phyloP scores from a whole-genome alignment of 1,140 invertebrate genomes.

The Archivesica marissinica region DNA sequence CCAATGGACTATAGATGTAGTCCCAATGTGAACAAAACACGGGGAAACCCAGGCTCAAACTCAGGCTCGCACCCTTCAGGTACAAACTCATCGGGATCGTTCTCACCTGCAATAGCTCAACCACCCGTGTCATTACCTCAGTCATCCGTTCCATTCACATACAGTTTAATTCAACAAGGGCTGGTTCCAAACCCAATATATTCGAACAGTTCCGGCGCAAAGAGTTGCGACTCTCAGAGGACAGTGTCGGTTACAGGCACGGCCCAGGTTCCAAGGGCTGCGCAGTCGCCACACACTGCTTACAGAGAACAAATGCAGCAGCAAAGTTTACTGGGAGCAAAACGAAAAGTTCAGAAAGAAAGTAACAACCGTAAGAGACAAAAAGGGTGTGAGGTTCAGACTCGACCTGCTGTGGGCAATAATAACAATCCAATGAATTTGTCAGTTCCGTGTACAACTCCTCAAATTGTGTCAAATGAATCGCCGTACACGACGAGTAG shows the following conservation, averaged over 20 bases:
- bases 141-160: conserved; percentile 72
- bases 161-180: conserved; percentile 84
- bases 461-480: conserved; percentile 85
- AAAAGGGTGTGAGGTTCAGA: conserved; percentile 64
- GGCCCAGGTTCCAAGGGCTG: conserved; percentile 44
- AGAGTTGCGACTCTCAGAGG: conserved; percentile 41
- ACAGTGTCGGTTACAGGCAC: conserved; percentile 55
- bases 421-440: conserved; percentile 75
- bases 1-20: conserved; percentile 78
- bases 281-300: conserved; percentile 31
- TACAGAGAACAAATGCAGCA: conserved; percentile 52
- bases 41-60: conserved; percentile 45
- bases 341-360: conserved; percentile 68
- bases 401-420: conserved; percentile 5
- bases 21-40: conserved; percentile 58
- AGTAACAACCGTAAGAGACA: conserved; percentile 67
- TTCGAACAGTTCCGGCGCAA: conserved; percentile 69
- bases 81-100: conserved; percentile 44
- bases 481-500: conserved; percentile 86
- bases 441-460: conserved; percentile 87
- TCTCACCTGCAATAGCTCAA: conserved; percentile 75
- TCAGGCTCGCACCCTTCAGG: conserved; percentile 38
- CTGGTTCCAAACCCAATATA: conserved; percentile 84
- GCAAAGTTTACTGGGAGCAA: conserved; percentile 57
- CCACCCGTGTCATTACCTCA: conserved; percentile 77